These are phyloP conservation scores for Carterocephalus palaemon DNA, from an alignment of 2,888 invertebrate genomes.

Conservation along the genomic window DNA sequence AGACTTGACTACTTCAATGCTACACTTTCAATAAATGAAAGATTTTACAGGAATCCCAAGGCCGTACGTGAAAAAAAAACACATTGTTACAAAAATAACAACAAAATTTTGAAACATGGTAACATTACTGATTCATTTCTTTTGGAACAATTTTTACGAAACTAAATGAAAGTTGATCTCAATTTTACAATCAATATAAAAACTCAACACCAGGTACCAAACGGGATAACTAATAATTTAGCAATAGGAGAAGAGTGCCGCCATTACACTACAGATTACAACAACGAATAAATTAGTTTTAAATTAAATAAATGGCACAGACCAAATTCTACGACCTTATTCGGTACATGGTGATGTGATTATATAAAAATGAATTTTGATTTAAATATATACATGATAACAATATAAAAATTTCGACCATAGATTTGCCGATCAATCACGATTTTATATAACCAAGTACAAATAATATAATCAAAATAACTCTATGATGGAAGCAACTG, in stretches of 20 bases:
- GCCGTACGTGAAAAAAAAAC: conserved; percentile 32
- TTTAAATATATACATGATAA: conserved; percentile 48
- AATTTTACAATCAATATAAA: conserved; percentile 50
- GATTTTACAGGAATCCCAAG: conserved; percentile 36
- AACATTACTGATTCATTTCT: conserved; percentile 57
- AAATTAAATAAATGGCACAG: conserved; percentile 77
- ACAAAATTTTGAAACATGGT: conserved; percentile 49
- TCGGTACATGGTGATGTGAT: conserved; percentile 67
- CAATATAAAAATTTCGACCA: conserved; percentile 54
- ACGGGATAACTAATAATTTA: conserved; percentile 62
- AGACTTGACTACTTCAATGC: conserved; percentile 60
- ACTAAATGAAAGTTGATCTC: conserved; percentile 54
- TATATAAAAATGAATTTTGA: conserved; percentile 56
- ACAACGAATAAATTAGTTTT: conserved; percentile 67
- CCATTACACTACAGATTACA: conserved; percentile 46
- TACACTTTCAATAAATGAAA: conserved; percentile 40
- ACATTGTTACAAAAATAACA: conserved; percentile 39
- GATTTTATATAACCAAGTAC: conserved; percentile 60
- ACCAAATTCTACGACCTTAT: conserved; percentile 65
- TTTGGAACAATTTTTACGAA: conserved; percentile 43
- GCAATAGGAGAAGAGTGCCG: conserved; percentile 56
- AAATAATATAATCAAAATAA: conserved; percentile 61
- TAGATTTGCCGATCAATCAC: conserved; percentile 54
- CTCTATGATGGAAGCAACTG: conserved; percentile 73
- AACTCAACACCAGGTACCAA: conserved; percentile 75